Evolutionary conservation across 2,888 invertebrate genomes (phyloP).

Genomic region (Amphipoea lucens): DNA sequence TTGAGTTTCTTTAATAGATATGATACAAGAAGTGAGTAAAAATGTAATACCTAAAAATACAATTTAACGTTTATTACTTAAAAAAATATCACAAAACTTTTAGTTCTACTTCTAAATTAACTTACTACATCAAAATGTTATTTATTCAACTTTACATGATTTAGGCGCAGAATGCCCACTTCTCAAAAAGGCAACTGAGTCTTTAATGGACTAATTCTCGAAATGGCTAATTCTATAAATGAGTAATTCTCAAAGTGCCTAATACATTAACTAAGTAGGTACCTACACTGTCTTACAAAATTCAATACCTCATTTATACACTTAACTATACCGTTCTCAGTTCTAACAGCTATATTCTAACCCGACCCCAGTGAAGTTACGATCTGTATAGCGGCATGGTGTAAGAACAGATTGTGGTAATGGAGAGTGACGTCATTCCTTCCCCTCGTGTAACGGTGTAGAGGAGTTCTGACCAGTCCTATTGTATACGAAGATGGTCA

Average conservation of each 20-base stretch:
- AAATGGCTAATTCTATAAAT: no score
- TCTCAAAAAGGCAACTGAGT: no score
- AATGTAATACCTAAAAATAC: not conserved
- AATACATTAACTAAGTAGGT: not conserved
- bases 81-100: not conserved
- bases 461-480: slow-evolving; percentile 56
- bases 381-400: slow-evolving; percentile 41
- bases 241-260: no score
- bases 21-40: not conserved
- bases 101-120: not conserved
- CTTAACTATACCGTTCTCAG: slow-evolving; percentile 14
- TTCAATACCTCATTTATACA: slow-evolving; percentile 9
- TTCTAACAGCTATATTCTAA: slow-evolving; percentile 37
- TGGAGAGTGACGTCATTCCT: slow-evolving; percentile 64
- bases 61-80: not conserved
- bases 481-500: slow-evolving; percentile 33
- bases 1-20: not conserved
- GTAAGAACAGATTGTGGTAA: slow-evolving; percentile 64
- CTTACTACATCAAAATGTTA: not conserved
- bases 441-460: slow-evolving; percentile 53
- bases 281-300: slow-evolving; percentile 6
- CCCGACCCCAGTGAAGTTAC: slow-evolving; percentile 55
- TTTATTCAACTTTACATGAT: not conserved
- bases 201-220: no score
- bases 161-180: no score